phyloP scores from a whole-genome alignment of 2,797 vertebrate species.

The Sandelia bainsii region DNA sequence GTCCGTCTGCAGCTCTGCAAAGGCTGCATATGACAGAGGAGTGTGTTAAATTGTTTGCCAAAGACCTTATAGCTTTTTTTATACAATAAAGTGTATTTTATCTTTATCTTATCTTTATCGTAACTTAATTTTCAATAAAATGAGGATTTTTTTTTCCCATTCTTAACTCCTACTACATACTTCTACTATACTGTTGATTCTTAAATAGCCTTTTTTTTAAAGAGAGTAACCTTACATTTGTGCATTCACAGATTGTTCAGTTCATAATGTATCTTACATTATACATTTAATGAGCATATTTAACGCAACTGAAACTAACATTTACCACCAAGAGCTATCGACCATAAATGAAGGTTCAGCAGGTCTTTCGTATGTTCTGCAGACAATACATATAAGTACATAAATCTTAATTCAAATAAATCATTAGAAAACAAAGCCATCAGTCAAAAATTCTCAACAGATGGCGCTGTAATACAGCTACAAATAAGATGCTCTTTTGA shows the following conservation, averaged over 20 bases:
- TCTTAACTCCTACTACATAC: not conserved
- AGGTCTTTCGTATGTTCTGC: not conserved
- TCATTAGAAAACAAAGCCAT: not conserved
- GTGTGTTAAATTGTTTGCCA: not conserved
- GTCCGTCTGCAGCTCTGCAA: constrained; percentile 97
- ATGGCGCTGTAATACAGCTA: constrained; percentile 15
- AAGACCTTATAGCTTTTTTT: not conserved
- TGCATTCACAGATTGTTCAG: not conserved
- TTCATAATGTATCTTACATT: not conserved
- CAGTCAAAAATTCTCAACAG: constrained; percentile 24
- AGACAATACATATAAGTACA: not conserved
- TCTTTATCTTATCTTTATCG: too few species aligned
- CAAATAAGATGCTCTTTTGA: not conserved
- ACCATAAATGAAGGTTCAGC: not conserved
- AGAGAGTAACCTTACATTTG: not conserved
- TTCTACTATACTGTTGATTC: not conserved
- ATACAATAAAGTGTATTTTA: too few species aligned
- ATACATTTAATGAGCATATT: not conserved
- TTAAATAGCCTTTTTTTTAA: not conserved
- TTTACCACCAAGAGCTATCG: not conserved
- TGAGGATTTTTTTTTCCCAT: not conserved
- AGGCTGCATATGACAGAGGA: constrained; percentile 79
- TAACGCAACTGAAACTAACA: too few species aligned
- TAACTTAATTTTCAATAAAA: too few species aligned
- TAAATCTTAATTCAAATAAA: not conserved